Base-by-base conservation (phyloP, 2,113 vertebrate genomes). In the Callopanchax toddi region DNA sequence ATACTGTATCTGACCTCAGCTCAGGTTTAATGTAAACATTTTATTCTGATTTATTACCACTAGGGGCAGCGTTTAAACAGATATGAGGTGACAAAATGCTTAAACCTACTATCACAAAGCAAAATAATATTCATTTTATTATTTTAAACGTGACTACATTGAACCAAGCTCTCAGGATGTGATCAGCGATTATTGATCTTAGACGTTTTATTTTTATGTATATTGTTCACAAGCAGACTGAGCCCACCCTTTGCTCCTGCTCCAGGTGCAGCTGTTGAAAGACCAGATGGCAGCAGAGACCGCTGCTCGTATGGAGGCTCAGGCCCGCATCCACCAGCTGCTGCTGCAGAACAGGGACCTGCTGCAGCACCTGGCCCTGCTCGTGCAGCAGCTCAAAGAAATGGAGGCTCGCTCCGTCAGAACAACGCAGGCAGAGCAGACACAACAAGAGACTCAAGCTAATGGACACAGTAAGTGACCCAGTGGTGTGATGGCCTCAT, bases 291-390 rank as follows among this genome's bases (percentile, higher is more conserved):
- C 93, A 0, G 92, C 93, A 0, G 92, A 95, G 78, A 92, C 81
- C 0, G 76, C 93, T 0, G 93, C 94, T 32, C 91, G 91, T 6
- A 89, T 94, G 59, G 93, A 97, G 78, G 92, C 94, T 0, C 92
- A 94, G 77, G 90, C 93, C 42, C 92, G 94, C 0, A 92, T 94
- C 17, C 92, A 92, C 84, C 94, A 95, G 89, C 91, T 96, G 43
- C 91, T 96, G 57, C 72, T 95, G 75, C 93, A 95, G 89, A 95
- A 95, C 89, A 76, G 91, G 0, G 93, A 95, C 72, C 74, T 96
- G 63, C 91, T 95, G 53, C 92, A 93, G 76, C 93, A 94, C 56
- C 90, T 97, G 75, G 89, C 93, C 1, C 66, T 93, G 79, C 91
- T 94, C n/a, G 94, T 95, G 79, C 89, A 91, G 79, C 94, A 96